Conservation (phyloP, 1,140 invertebrate species). For the Diuraphis noxia region DNA sequence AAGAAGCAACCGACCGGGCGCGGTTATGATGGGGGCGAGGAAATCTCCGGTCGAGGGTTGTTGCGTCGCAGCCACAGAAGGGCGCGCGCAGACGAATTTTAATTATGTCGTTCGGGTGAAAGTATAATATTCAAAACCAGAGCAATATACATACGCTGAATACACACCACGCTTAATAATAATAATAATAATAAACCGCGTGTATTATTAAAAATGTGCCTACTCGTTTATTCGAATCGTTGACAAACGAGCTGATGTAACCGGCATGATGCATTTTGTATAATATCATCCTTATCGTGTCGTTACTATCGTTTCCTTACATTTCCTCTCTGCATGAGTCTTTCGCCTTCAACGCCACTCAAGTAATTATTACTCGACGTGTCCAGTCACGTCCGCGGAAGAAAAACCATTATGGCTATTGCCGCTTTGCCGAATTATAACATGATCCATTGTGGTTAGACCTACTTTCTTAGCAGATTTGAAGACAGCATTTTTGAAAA, state of each 20-base stretch:
- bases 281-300: not conserved
- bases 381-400: conserved; percentile 14
- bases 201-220: not conserved
- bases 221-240: not conserved
- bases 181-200: not conserved
- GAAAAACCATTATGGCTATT: not conserved
- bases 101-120: conserved; percentile 23
- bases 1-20: not conserved
- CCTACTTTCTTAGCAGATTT: not conserved
- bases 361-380: conserved; percentile 1
- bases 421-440: not conserved
- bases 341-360: not conserved
- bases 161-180: not conserved
- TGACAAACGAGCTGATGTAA: not conserved
- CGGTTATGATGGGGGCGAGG: not conserved
- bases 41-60: conserved; percentile 34
- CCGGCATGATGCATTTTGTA: not conserved
- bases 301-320: not conserved
- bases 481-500: too few species aligned
- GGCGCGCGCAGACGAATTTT: conserved; percentile 28
- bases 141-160: not conserved
- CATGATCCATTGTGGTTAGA: not conserved
- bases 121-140: not conserved
- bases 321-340: not conserved
- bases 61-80: not conserved